Base-by-base conservation (phyloP, 2,797 vertebrate genomes). In the Decapterus maruadsi region DNA sequence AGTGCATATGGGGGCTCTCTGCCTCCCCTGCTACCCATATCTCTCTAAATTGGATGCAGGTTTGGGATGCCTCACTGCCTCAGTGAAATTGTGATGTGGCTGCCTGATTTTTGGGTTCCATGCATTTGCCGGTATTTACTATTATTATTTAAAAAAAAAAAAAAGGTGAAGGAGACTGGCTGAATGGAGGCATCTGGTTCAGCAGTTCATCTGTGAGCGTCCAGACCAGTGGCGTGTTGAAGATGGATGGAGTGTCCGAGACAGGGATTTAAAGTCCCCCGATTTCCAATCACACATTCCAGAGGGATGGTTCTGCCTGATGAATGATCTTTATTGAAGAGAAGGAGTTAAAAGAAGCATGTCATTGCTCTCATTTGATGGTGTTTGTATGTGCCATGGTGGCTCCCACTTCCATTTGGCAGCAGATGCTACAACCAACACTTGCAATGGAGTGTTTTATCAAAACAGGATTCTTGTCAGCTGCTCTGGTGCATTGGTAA, bases 271-370 rank as follows among this genome's bases (percentile, higher is more conserved):
- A 82, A 91, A 87, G 89, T 90, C 84, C 70, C 55, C 84, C 34
- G 60, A 89, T 93, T 93, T 94, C 93, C 94, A 94, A 94, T 94
- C 92, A 94, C 78, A 87, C 89, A 92, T 94, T 93, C 91, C 90
- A 82, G 85, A 77, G 85, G 88, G 89, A 91, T 81, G 90, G 93
- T 95, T 95, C 94, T 95, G 93, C 93, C 92, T 94, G 93, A 94
- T 92, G 87, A 94, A 91, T 88, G 91, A 88, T 94, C 89, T 87
- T 90, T 92, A 94, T 95, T 95, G 92, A 87, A 75, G 80, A 87
- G 77, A 78, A 85, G 81, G 75, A 86, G 92, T 89, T 93, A 93
- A 93, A 93, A 94, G 92, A 94, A 93, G 93, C 93, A 94, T 93
- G 91, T 94, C 90, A 93, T 94, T 93, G 93, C 88, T 90, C 76